Evolutionary conservation across 2,797 vertebrate species (phyloP).

Genomic region (Graptemys geographica): DNA sequence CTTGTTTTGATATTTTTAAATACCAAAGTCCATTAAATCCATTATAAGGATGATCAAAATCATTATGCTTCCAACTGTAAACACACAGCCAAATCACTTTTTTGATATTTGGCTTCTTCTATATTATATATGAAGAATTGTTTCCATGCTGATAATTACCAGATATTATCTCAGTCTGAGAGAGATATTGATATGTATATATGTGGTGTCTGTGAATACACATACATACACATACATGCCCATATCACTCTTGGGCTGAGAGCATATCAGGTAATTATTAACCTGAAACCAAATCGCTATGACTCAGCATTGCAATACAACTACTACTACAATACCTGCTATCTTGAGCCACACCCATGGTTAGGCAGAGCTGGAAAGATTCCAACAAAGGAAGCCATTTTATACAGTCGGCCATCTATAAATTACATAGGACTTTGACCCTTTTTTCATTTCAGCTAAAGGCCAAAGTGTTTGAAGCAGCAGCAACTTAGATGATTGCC

Average conservation of each 20-base stretch:
- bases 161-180: neutral
- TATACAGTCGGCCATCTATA: constrained; percentile 38
- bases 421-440: constrained; percentile 69
- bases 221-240: fast-evolving
- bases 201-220: neutral
- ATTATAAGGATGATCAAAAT: neutral
- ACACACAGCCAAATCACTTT: neutral
- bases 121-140: neutral
- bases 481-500: neutral
- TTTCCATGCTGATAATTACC: neutral
- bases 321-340: constrained; percentile 19
- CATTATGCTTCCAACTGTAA: neutral
- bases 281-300: constrained; percentile 16
- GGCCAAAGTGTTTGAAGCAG: constrained; percentile 14
- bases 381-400: constrained; percentile 70
- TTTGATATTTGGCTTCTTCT: neutral
- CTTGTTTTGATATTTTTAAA: constrained; percentile 13
- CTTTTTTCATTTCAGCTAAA: constrained; percentile 8
- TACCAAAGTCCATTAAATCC: constrained; percentile 3
- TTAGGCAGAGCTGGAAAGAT: constrained; percentile 24
- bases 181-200: neutral
- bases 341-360: constrained; percentile 48
- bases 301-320: constrained; percentile 48
- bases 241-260: constrained; percentile 8
- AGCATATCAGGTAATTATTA: constrained; percentile 12